These are phyloP conservation scores for Perca fluviatilis DNA, from an alignment of 2,113 vertebrate species.

Conservation along the genomic window DNA sequence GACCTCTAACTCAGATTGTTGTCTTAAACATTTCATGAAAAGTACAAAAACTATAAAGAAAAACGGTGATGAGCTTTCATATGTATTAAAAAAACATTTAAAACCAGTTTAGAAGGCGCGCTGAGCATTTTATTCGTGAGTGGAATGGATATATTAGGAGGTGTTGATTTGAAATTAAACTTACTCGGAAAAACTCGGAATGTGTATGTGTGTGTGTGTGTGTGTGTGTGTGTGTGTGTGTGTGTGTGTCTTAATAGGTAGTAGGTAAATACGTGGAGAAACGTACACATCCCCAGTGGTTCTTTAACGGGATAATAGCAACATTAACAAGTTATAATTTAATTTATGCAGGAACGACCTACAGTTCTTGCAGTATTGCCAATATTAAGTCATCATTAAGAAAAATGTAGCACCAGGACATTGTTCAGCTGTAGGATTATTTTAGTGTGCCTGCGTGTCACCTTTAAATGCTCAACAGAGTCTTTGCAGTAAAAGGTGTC, in stretches of 20 bases:
- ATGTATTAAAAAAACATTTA: background rate
- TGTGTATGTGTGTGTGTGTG: background rate
- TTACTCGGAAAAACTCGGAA: too few species aligned
- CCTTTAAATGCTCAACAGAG: constrained; percentile 33
- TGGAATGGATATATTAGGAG: background rate
- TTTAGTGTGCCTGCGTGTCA: constrained; percentile 28
- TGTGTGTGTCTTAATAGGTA: background rate
- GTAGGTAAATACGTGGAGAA: background rate
- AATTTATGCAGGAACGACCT: background rate
- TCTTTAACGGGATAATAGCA: background rate
- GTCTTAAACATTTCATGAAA: background rate
- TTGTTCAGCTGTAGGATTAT: constrained; percentile 26
- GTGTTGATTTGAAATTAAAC: background rate
- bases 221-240: background rate
- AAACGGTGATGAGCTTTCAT: background rate
- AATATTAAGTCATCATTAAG: background rate
- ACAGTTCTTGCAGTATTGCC: background rate
- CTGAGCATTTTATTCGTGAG: background rate
- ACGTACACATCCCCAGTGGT: background rate
- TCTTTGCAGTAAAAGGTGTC: constrained; percentile 37
- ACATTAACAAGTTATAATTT: constrained; percentile 3
- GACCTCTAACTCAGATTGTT: background rate
- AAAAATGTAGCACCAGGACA: constrained; percentile 24
- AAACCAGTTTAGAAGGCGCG: background rate
- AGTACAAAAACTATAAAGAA: background rate